Percentiles rank a stretch among this genome's conserved stretches.
phyloP scores from a whole-genome alignment of 2,113 vertebrate genomes.

The Apus apus region DNA sequence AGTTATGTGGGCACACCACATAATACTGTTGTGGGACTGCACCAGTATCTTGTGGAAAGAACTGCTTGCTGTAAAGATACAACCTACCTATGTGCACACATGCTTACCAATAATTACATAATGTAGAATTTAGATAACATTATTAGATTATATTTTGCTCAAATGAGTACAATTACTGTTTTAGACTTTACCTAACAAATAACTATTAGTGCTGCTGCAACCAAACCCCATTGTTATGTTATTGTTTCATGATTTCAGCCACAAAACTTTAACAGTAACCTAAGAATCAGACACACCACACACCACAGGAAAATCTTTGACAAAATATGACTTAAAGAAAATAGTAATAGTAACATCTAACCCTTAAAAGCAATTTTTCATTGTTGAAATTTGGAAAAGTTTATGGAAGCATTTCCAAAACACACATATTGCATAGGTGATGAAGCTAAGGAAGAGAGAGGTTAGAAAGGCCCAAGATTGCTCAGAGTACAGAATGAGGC shows the following conservation, averaged over 20 bases:
- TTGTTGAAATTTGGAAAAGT: background rate
- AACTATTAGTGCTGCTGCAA: background rate
- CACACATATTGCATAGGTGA: background rate
- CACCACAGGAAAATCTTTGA: background rate
- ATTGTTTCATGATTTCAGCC: background rate
- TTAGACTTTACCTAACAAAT: background rate
- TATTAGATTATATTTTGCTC: constrained; percentile 36
- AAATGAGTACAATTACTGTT: background rate
- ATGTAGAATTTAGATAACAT: constrained; percentile 42
- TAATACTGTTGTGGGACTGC: constrained; percentile 24
- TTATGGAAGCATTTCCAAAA: background rate
- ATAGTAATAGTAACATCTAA: background rate
- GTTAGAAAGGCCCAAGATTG: background rate
- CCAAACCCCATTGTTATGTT: background rate
- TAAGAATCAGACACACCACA: background rate
- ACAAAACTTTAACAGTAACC: background rate
- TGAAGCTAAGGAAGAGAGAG: background rate
- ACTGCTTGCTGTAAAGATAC: background rate
- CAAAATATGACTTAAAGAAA: background rate
- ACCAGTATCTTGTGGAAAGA: constrained; percentile 24
- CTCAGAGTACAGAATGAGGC: background rate
- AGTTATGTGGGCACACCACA: constrained; percentile 42
- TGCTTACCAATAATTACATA: background rate
- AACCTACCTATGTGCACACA: constrained; percentile 4
- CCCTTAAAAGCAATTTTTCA: background rate